Conservation (phyloP, 2,797 vertebrate genomes). For the Sphaeramia orbicularis region DNA sequence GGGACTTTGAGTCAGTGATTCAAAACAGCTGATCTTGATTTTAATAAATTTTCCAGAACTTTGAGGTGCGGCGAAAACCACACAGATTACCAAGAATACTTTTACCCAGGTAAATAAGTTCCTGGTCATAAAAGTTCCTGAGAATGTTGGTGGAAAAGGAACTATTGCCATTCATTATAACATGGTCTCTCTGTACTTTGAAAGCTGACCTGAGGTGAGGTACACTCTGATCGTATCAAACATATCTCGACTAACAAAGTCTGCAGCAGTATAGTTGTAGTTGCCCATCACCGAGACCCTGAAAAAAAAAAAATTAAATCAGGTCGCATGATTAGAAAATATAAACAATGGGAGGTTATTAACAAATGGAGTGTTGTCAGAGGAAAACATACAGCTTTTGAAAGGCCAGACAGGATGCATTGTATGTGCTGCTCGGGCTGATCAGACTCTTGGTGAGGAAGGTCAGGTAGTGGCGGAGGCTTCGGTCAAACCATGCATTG, state of each 20-base stretch:
- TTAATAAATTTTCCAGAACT: too few species aligned
- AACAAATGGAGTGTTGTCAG: neutral
- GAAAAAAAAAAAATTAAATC: constrained; percentile 15
- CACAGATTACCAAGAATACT: too few species aligned
- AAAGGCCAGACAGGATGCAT: constrained; percentile 79
- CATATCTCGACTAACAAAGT: constrained; percentile 69
- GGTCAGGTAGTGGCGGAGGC: constrained; percentile 66
- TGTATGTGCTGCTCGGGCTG: constrained; percentile 50
- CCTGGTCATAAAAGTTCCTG: too few species aligned
- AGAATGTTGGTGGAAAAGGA: too few species aligned
- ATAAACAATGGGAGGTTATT: neutral
- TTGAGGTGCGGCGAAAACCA: too few species aligned
- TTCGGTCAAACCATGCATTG: constrained; percentile 73
- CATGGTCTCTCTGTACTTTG: neutral
- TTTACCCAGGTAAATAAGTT: too few species aligned
- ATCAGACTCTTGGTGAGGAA: constrained; percentile 77
- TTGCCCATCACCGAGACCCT: constrained; percentile 75
- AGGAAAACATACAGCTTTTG: constrained; percentile 74
- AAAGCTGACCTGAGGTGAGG: constrained; percentile 73
- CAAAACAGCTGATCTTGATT: too few species aligned
- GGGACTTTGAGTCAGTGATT: too few species aligned
- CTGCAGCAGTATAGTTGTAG: constrained; percentile 61
- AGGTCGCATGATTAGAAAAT: neutral
- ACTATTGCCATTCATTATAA: neutral
- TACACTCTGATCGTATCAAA: constrained; percentile 73